Evolutionary conservation across 2,113 vertebrate species (phyloP), one percentile per base, ranked within the genome.

Genomic region (Siniperca chuatsi): DNA sequence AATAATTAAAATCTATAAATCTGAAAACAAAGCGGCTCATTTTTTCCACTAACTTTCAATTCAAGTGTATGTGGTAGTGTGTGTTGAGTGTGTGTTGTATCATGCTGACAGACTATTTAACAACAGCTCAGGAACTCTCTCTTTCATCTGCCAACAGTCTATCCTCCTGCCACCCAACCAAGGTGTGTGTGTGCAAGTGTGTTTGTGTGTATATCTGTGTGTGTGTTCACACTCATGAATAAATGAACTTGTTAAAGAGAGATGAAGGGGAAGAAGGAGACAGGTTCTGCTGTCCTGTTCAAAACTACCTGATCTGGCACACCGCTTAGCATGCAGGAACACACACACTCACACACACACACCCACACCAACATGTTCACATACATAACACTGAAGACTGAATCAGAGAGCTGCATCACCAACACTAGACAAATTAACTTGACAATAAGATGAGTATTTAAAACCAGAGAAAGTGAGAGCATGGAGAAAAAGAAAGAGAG

Each of bases 161-260:
- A 75, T 90, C 86, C 75, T 87, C 58, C 86, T 91, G 85, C 83
- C 89, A 91, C 83, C 71, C 66, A 84, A 78, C 67, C 69, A 87
- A 78, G 21, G 85, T 84, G 82, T 86, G 61, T 88, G 33, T 60
- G 61, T 64, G 65, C 44, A 54, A 40, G 66, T 67, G 50, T 55
- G 83, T 71, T 74, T 62, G 66, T 79, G 57, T 48, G 73, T 62
- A 54, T 65, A 48, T 37, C 65, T 70, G 78, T 75, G 35, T 69
- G 75, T 85, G 67, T 76, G 80, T 81, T 73, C 52, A 42, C 62
- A 35, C 70, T 91, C 88, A 93, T 94, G 92, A 92, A 94, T 94
- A 93, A 92, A 92, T 94, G 87, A 92, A 93, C 89, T 93, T 93
- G 93, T 94, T 92, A 92, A 94, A 92, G 82, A 70, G 85, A 93